phyloP scores from a whole-genome alignment of 2,888 invertebrate genomes.

The Plagodis dolabraria region DNA sequence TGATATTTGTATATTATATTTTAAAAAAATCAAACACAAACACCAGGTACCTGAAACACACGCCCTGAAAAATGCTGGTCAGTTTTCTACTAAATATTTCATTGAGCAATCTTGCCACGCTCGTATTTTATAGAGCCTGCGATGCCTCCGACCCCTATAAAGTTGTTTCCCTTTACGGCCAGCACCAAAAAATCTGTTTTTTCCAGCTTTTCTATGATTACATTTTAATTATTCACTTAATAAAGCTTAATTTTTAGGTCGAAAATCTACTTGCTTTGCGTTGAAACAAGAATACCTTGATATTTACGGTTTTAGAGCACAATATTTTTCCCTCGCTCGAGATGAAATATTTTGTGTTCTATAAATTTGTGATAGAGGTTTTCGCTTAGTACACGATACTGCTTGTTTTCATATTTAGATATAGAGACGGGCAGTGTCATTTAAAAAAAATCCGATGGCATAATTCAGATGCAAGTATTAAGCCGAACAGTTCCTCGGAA shows the following conservation, averaged over 20 bases:
- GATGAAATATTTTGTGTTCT: no score
- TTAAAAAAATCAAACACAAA: not conserved
- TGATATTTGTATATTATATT: not conserved
- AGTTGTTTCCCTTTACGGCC: constrained; percentile 58
- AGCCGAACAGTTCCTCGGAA: no score
- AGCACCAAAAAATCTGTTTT: constrained; percentile 39
- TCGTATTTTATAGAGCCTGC: constrained; percentile 51
- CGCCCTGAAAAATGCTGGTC: constrained; percentile 39
- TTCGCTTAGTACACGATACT: no score
- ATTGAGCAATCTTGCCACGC: constrained; percentile 55
- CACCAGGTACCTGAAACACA: constrained; percentile 15
- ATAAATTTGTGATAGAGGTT: no score
- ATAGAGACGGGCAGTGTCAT: no score
- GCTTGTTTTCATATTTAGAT: no score
- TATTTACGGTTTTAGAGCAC: no score
- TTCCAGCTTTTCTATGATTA: constrained; percentile 51
- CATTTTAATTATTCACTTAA: constrained; percentile 42
- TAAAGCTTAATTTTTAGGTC: constrained; percentile 20
- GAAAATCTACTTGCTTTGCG: not conserved
- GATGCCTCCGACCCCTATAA: constrained; percentile 54
- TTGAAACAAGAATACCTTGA: no score
- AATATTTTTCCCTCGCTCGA: no score
- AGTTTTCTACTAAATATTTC: constrained; percentile 60
- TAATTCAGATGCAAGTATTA: no score
- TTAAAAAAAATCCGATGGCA: no score